Percentiles rank a stretch among this genome's conserved stretches.
Conservation (phyloP, 2,797 vertebrate genomes). For the Leptoclinus maculatus region DNA sequence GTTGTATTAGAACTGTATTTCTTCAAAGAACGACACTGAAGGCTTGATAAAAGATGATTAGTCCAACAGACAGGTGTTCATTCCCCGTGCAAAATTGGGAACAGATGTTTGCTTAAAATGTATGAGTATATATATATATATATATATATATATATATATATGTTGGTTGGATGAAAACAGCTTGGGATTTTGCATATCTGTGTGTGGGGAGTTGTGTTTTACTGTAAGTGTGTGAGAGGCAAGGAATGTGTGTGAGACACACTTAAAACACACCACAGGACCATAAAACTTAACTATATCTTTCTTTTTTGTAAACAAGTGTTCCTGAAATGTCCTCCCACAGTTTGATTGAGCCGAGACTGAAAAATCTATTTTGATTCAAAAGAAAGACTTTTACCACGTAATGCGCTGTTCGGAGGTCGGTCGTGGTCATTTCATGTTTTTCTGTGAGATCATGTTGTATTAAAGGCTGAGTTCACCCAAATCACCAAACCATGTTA, state of each 20-base stretch:
- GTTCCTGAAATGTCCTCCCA: constrained; percentile 51
- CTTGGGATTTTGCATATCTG: constrained; percentile 23
- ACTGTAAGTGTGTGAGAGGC: background rate
- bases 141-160: no score
- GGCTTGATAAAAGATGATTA: no score
- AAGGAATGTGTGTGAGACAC: constrained; percentile 17
- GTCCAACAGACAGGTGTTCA: no score
- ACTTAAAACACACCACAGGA: constrained; percentile 30
- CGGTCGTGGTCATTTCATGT: background rate
- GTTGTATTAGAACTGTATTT: no score
- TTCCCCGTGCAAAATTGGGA: background rate
- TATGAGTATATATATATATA: background rate
- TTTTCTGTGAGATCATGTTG: background rate
- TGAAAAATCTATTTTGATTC: background rate
- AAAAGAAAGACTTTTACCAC: background rate
- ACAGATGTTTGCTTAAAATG: background rate
- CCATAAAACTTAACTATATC: constrained; percentile 55
- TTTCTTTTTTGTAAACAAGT: constrained; percentile 36
- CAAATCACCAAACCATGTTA: background rate
- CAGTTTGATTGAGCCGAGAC: constrained; percentile 28
- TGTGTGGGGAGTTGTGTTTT: constrained; percentile 9
- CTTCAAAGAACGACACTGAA: no score
- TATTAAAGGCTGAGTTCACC: background rate
- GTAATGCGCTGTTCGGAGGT: background rate
- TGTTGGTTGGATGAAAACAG: background rate